Evolutionary conservation across 2,113 vertebrate species (phyloP), one percentile per base, ranked within the genome.

Genomic region (Pseudorectes ferrugineus): DNA sequence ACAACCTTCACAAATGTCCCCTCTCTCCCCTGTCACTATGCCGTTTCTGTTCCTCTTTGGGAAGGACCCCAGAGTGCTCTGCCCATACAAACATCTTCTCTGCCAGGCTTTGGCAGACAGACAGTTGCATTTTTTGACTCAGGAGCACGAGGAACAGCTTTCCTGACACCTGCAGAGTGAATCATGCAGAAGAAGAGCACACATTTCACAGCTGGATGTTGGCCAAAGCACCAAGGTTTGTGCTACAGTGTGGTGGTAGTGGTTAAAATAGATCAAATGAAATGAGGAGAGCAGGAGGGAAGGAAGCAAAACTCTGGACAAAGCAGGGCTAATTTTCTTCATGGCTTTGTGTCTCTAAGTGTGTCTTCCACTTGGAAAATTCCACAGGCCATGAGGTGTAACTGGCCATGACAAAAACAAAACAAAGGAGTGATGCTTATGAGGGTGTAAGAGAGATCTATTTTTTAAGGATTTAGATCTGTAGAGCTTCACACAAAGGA

Each of bases 141-240:
- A 4, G 45, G 72, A 92, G 43, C 18, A 38, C 1, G 8, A 89
- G 72, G 82, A 91, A 71, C 74, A 90, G 85, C 71, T 93, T 95
- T 92, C 62, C 71, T 82, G 71, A 85, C 91, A 96, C 85, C 91
- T 92, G 92, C 57, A 71, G 85, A 77, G 88, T 78, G 85, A 92
- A 77, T 48, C 43, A 24, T 38, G 88, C 62, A 61, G 74, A 43
- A 91, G 87, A 92, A 55, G 51, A 83, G 68, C 45, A 24, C n/a
- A 46, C 38, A 49, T 77, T 94, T 90, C 68, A n/a, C 55, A 90
- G 78, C 75, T 85, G 89, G 63, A 71, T 80, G 12, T 85, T 83
- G 67, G 71, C 85, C 75, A 85, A 85, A 88, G 78, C 68, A 81
- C 71, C 67, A 63, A 73, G 65, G 45, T 86, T 92, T 2, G 0